Conservation (phyloP, 2,797 vertebrate species). For the Lophius americanus region DNA sequence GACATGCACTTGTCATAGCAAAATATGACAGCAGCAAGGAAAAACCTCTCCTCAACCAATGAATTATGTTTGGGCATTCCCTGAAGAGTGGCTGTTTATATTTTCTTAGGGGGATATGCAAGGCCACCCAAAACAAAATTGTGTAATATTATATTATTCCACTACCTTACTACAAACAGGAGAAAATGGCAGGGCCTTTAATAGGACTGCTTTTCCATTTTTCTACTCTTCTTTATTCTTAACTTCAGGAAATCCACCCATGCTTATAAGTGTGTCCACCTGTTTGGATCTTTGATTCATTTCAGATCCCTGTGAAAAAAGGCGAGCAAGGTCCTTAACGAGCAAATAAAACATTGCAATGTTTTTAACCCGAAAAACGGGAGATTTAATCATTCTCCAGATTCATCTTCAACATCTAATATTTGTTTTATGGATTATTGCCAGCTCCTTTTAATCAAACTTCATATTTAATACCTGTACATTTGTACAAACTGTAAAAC, state of each 20-base stretch:
- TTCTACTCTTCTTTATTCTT: constrained; percentile 76
- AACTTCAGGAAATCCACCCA: constrained; percentile 79
- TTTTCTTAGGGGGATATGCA: constrained; percentile 69
- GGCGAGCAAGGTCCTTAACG: constrained; percentile 69
- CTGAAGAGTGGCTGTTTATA: constrained; percentile 71
- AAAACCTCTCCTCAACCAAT: constrained; percentile 68
- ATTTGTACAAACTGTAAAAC: not conserved
- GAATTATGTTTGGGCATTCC: constrained; percentile 76
- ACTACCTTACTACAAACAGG: constrained; percentile 77
- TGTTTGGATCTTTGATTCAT: constrained; percentile 79
- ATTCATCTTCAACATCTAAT: constrained; percentile 76
- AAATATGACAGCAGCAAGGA: constrained; percentile 67
- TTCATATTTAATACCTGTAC: constrained; percentile 42
- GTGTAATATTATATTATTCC: constrained; percentile 80
- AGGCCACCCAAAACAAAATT: constrained; percentile 84
- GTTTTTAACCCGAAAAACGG: constrained; percentile 61
- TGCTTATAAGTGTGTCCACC: constrained; percentile 82
- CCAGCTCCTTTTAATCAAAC: constrained; percentile 52
- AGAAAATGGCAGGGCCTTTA: constrained; percentile 62
- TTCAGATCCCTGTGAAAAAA: constrained; percentile 75
- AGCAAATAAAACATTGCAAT: constrained; percentile 73
- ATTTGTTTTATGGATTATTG: constrained; percentile 74
- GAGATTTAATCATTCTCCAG: constrained; percentile 74
- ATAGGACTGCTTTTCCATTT: constrained; percentile 70
- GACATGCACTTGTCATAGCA: constrained; percentile 71